These are phyloP conservation scores for Haemorhous mexicanus DNA, from an alignment of 2,113 vertebrate genomes.

Conservation along the genomic window DNA sequence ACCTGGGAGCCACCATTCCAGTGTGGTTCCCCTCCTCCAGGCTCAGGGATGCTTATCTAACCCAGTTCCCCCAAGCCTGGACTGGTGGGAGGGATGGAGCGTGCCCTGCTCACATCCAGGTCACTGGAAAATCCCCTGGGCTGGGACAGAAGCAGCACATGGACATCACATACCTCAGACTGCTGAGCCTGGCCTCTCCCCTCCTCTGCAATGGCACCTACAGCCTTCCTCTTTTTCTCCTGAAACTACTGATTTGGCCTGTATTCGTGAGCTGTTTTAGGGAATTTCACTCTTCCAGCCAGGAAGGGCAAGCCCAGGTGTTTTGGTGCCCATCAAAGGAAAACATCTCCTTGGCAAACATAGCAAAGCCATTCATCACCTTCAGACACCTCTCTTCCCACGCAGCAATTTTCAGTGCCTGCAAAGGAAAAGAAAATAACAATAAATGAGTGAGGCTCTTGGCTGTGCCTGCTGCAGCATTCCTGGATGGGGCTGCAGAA, in stretches of 20 bases:
- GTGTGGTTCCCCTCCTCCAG: neutral
- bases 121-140: neutral
- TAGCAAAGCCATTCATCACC: neutral
- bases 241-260: neutral
- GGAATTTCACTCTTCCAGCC: neutral
- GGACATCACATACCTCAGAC: neutral
- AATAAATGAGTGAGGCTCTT: neutral
- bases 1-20: neutral
- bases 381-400: neutral
- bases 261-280: neutral
- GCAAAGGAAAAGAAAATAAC: neutral
- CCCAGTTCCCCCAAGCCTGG: neutral
- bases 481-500: neutral
- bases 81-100: neutral
- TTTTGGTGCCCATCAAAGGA: neutral
- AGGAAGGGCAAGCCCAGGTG: neutral
- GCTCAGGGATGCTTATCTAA: neutral
- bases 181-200: fast-evolving
- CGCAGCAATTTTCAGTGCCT: neutral
- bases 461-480: neutral
- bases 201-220: neutral
- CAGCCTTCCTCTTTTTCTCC: neutral
- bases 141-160: neutral
- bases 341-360: neutral
- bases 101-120: neutral